phyloP scores from a whole-genome alignment of 2,888 invertebrate genomes.

The Tiliacea citrago region DNA sequence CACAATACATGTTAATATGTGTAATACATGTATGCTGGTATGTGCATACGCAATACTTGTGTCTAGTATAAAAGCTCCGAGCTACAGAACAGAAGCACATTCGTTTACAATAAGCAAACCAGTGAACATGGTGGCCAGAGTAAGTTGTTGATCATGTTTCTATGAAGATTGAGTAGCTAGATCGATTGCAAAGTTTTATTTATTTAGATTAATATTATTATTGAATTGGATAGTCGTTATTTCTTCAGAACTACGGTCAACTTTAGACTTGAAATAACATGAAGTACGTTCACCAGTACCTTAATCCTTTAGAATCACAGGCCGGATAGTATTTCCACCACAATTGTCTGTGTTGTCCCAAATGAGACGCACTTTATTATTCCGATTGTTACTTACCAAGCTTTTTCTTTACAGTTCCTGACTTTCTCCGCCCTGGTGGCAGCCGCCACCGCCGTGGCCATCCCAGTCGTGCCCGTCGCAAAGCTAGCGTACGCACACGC shows the following conservation, averaged over 20 bases:
- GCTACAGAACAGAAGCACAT: constrained; percentile 71
- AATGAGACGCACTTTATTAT: background rate
- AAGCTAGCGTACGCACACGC: constrained; percentile 78
- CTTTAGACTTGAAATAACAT: background rate
- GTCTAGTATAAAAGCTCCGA: constrained; percentile 80
- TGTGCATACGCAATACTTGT: constrained; percentile 62
- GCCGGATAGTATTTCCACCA: background rate
- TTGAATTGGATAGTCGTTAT: background rate
- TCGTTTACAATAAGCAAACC: constrained; percentile 76
- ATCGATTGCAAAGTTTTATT: constrained; percentile 17
- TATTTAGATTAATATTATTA: background rate
- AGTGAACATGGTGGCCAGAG: constrained; percentile 86
- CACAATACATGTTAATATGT: constrained; percentile 34
- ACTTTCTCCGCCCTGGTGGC: constrained; percentile 72
- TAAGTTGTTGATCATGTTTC: constrained; percentile 72
- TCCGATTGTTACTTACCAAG: background rate
- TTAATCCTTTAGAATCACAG: background rate
- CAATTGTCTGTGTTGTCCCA: background rate
- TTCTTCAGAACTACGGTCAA: background rate
- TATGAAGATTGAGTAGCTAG: constrained; percentile 7
- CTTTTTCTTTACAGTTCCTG: constrained; percentile 55
- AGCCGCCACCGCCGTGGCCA: constrained; percentile 75
- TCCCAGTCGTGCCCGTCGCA: constrained; percentile 73
- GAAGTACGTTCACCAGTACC: too few relatives aligned
- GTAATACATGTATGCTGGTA: constrained; percentile 56